Conservation (phyloP, 2,888 invertebrate genomes). For the Lumbricus terrestris region DNA sequence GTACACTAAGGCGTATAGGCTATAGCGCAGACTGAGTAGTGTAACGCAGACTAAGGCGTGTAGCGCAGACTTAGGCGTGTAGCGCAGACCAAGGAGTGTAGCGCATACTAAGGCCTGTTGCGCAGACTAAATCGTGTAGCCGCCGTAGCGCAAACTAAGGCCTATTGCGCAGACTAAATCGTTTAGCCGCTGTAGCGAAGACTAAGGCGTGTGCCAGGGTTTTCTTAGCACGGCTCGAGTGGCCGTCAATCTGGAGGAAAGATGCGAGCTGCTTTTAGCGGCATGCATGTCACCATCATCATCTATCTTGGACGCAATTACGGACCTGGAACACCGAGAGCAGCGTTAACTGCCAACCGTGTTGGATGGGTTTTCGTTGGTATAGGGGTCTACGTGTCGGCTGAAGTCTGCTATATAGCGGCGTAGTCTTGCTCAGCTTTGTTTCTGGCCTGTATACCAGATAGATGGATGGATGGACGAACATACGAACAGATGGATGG, state of each 20-base stretch:
- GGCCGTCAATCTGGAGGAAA: background rate
- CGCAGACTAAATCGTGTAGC: too few species aligned
- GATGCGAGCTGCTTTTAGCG: background rate
- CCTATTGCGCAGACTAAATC: too few species aligned
- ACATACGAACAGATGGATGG: too few species aligned
- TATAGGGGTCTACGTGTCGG: background rate
- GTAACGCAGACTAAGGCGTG: too few species aligned
- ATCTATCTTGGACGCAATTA: background rate
- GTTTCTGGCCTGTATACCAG: background rate
- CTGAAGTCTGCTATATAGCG: too few species aligned
- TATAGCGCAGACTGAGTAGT: too few species aligned
- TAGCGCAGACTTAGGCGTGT: too few species aligned
- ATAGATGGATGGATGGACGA: background rate
- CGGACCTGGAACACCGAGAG: background rate
- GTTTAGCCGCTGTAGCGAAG: too few species aligned
- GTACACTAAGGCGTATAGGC: too few species aligned
- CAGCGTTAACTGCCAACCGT: background rate
- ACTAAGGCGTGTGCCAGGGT: background rate
- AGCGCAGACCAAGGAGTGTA: too few species aligned
- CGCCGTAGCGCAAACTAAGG: too few species aligned
- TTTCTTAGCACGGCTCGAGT: background rate
- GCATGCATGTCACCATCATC: background rate
- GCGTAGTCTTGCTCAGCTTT: background rate
- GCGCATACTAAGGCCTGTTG: too few species aligned
- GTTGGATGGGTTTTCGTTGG: background rate